Percentiles rank a stretch among this genome's conserved stretches.
Conservation (phyloP, 2,113 vertebrate genomes). For the Varanus komodoensis region DNA sequence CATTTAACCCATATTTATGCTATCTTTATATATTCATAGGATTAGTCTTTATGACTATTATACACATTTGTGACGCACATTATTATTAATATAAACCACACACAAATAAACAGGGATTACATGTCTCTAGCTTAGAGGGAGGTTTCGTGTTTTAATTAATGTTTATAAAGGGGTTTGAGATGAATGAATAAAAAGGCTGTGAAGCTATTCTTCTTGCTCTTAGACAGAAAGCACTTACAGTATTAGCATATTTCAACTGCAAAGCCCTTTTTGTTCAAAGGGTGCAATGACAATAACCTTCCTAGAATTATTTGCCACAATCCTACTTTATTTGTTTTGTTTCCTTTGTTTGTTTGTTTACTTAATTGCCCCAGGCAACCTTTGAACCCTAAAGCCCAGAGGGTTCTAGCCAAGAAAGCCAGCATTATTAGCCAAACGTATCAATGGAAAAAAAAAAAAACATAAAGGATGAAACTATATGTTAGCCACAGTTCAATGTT, state of each 20-base stretch:
- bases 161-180: constrained; percentile 25
- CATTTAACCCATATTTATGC: constrained; percentile 22
- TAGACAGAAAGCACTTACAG: not conserved
- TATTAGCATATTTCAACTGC: not conserved
- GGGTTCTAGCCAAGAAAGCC: not conserved
- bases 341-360: not conserved
- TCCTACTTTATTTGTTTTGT: not conserved
- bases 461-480: not conserved
- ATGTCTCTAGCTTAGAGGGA: constrained; percentile 8
- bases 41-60: constrained; percentile 13
- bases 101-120: constrained; percentile 33
- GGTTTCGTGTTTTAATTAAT: constrained; percentile 13
- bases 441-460: not conserved
- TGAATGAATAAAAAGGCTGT: constrained; percentile 17
- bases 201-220: not conserved
- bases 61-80: constrained; percentile 10
- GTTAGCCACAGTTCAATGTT: not conserved
- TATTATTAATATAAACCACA: constrained; percentile 12
- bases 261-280: not conserved
- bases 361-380: constrained; percentile 10
- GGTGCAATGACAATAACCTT: not conserved
- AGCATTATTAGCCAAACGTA: not conserved
- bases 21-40: not conserved
- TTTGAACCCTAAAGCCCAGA: not conserved
- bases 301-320: constrained; percentile 6